These are phyloP conservation scores for Erannis defoliaria DNA, from an alignment of 2,888 invertebrate species.

Conservation along the genomic window DNA sequence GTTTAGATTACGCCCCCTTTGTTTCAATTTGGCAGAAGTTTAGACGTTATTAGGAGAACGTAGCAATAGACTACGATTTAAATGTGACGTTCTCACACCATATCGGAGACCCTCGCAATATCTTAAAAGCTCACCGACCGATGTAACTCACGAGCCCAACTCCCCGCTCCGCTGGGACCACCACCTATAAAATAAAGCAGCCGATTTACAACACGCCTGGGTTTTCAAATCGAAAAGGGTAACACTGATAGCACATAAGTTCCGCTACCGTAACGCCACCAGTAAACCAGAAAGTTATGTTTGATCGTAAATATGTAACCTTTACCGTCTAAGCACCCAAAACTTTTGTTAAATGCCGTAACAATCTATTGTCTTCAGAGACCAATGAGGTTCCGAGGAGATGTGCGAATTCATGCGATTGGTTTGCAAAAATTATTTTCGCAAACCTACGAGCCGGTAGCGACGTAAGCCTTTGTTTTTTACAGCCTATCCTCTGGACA, in stretches of 20 bases:
- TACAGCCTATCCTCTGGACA: conserved; percentile 64
- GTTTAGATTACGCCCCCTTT: conserved; percentile 20
- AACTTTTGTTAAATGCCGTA: conserved; percentile 37
- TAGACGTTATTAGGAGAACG: conserved; percentile 30
- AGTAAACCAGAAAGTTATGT: conserved; percentile 60
- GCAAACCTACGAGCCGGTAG: conserved; percentile 74
- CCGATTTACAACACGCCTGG: conserved; percentile 82
- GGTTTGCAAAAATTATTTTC: conserved; percentile 84
- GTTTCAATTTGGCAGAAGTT: conserved; percentile 28
- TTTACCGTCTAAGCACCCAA: conserved; percentile 41
- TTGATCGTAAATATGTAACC: conserved; percentile 64
- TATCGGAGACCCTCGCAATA: conserved; percentile 68
- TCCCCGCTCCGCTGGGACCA: conserved; percentile 71
- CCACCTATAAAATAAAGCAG: conserved; percentile 85
- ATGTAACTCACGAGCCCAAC: conserved; percentile 59
- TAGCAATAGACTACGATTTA: conserved; percentile 57
- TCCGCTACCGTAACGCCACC: conserved; percentile 62
- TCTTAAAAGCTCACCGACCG: conserved; percentile 77
- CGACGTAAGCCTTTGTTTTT: conserved; percentile 66
- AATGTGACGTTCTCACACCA: conserved; percentile 66
- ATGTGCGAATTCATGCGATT: conserved; percentile 72
- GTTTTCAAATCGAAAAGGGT: conserved; percentile 77
- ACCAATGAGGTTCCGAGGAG: conserved; percentile 69
- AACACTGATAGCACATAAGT: conserved; percentile 78
- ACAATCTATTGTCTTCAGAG: conserved; percentile 70